These are phyloP conservation scores for Mesochorus sp. DNA, from an alignment of 2,888 invertebrate genomes.

Conservation along the genomic window DNA sequence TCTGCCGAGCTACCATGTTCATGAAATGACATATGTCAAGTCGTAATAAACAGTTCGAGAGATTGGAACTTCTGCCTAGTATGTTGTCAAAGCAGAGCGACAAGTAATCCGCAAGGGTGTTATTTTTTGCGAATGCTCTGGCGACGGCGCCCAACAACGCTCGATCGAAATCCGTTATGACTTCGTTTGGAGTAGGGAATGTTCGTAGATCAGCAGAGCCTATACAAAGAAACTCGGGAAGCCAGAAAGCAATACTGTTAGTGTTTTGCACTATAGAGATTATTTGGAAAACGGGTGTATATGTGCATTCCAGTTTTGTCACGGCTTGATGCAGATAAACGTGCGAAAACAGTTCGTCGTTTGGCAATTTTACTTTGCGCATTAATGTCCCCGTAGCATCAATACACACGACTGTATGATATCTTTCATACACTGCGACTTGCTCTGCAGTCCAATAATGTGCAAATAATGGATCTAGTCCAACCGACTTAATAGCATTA, in stretches of 20 bases:
- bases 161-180: constrained; percentile 59
- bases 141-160: constrained; percentile 55
- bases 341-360: constrained; percentile 52
- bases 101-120: constrained; percentile 14
- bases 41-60: constrained; percentile 42
- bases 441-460: constrained; percentile 58
- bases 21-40: constrained; percentile 45
- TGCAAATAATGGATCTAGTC: constrained; percentile 52
- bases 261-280: constrained; percentile 53
- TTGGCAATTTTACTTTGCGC: constrained; percentile 46
- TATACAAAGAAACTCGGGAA: constrained; percentile 54
- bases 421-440: constrained; percentile 41
- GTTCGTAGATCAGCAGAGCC: constrained; percentile 39
- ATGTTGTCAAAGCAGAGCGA: constrained; percentile 23
- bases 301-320: constrained; percentile 28
- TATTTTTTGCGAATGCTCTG: constrained; percentile 36
- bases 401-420: constrained; percentile 38
- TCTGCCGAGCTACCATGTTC: constrained; percentile 40
- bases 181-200: constrained; percentile 52
- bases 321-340: constrained; percentile 59
- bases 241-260: constrained; percentile 51
- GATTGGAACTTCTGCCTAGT: background rate
- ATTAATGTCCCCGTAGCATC: constrained; percentile 51
- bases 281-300: constrained; percentile 60
- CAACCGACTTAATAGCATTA: constrained; percentile 47